Conservation (phyloP, 2,113 vertebrate genomes). For the Aythya baeri region DNA sequence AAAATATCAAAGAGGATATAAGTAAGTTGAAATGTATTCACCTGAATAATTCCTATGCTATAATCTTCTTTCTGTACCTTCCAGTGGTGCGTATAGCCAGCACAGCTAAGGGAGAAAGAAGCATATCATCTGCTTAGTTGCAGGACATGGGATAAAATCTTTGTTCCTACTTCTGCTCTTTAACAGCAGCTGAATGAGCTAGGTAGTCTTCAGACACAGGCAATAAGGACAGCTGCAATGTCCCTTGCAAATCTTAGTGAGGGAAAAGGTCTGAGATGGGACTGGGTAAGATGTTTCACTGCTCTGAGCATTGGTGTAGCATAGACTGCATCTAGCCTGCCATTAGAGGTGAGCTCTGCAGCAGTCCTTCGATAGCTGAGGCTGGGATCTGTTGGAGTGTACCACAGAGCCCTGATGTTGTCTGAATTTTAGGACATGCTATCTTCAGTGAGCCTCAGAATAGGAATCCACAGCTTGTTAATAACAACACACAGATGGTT, state of each 20-base stretch:
- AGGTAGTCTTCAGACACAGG: neutral
- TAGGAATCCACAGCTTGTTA: neutral
- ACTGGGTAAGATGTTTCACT: neutral
- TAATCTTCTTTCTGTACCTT: neutral
- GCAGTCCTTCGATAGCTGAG: neutral
- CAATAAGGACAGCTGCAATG: neutral
- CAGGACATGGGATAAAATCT: neutral
- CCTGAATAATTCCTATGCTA: neutral
- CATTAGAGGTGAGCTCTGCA: neutral
- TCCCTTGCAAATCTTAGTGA: neutral
- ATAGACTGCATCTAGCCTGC: neutral
- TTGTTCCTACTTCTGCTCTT: neutral
- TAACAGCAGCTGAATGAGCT: neutral
- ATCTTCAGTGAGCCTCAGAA: neutral
- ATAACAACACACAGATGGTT: neutral
- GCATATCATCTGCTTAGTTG: neutral
- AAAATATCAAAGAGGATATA: neutral
- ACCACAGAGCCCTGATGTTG: neutral
- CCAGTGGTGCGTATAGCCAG: neutral
- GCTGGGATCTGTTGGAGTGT: neutral
- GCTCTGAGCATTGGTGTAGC: neutral
- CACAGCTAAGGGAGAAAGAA: neutral
- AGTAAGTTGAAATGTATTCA: neutral
- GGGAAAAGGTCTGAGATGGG: neutral
- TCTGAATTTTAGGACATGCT: neutral